Conservation (phyloP, 2,888 invertebrate species). For the Brenthis hecate region DNA sequence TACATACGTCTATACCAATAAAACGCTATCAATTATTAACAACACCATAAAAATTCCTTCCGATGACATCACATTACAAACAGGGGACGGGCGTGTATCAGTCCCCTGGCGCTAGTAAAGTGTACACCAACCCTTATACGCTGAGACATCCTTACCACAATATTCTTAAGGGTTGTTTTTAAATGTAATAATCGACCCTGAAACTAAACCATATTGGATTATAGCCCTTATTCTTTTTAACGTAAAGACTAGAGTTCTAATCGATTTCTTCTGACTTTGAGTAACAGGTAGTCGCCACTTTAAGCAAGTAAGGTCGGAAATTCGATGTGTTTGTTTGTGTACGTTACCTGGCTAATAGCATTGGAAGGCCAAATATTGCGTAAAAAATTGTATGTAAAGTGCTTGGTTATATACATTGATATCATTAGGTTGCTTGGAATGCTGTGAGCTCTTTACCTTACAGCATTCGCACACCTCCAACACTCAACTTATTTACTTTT, state of each 20-base stretch:
- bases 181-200: background rate
- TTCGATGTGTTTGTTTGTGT: slow-evolving; percentile 3
- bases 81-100: slow-evolving; percentile 30
- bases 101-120: slow-evolving; percentile 32
- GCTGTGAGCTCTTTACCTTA: no score
- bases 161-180: slow-evolving; percentile 5
- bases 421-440: slow-evolving; percentile 17
- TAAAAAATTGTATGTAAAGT: slow-evolving; percentile 15
- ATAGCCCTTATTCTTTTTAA: background rate
- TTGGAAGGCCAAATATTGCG: slow-evolving; percentile 22
- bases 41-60: slow-evolving; percentile 34
- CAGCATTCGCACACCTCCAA: no score
- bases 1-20: slow-evolving; percentile 25
- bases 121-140: slow-evolving; percentile 22
- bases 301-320: slow-evolving; percentile 10
- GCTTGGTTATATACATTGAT: slow-evolving; percentile 20
- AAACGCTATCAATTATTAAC: slow-evolving; percentile 37
- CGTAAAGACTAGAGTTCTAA: slow-evolving; percentile 7
- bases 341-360: slow-evolving; percentile 16
- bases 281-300: slow-evolving; percentile 3
- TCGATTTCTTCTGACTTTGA: background rate
- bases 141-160: background rate
- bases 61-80: slow-evolving; percentile 36
- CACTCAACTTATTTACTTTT: no score
- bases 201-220: background rate